Base-by-base conservation (phyloP, 2,888 invertebrate species). In the Magallana nippona region DNA sequence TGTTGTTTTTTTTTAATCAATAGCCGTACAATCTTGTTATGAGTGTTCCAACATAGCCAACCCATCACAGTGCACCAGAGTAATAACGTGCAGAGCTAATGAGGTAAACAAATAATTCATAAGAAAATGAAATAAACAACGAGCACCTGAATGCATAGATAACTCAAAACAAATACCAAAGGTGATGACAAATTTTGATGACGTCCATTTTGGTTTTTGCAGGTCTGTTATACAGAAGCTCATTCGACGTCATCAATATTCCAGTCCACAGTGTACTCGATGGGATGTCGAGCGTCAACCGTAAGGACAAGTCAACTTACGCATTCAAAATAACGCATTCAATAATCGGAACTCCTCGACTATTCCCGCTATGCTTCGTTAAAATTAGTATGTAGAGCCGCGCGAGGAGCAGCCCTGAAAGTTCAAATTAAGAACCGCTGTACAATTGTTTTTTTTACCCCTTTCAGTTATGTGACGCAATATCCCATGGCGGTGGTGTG, bases 21-120 rank as follows among this genome's bases (percentile, higher is more conserved):
- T 17, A 71, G 82, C 82, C 19, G 44, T 55, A 71, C 17, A 55
- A 19, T 55, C 63, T 32, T 84, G 81, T 62, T 84, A 80, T 57
- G 58, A 60, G 15, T 84, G 84, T 55, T 44, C 57, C 15, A 84
- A 84, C 55, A 81, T 84, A n/a, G 62, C 55, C n/a, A 56, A 85
- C 44, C 85, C 85, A 8, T 19, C 55, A 5, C 85, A 85, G 57
- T 85, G 85, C 60, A 57, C 83, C 0, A 57, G 79, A 63, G 81
- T 78, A 0, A 57, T 81, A 0, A 58, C 63, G 3, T 85, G 85
- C 56, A n/a, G 27, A 2, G 57, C 81, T n/a, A 82, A 85, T 19
- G 85, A 85, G 81, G 85, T 85, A 78, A 81, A 56, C 0, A 44
- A 44, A 44, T 8, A 5, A 5, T n/a, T 60, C 2, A 0, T 60